phyloP scores from a whole-genome alignment of 2,797 vertebrate genomes.

The Zalophus californianus region DNA sequence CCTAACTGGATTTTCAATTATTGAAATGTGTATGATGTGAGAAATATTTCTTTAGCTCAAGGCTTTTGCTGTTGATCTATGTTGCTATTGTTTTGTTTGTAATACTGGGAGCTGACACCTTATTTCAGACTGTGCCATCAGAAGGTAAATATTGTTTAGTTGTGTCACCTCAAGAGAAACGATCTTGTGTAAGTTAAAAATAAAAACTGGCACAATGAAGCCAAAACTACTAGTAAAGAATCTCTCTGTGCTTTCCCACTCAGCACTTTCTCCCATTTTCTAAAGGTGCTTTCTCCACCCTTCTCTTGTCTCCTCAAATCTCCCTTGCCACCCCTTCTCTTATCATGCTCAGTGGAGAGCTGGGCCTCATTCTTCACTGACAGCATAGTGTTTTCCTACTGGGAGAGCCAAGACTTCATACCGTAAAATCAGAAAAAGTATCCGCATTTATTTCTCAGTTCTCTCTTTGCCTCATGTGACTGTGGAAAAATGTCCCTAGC shows the following conservation, averaged over 20 bases:
- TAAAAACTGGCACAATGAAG: neutral
- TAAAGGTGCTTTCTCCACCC: neutral
- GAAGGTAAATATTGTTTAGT: conserved; percentile 34
- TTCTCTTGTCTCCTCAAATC: neutral
- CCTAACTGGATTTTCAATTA: neutral
- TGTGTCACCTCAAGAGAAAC: neutral
- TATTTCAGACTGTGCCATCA: neutral
- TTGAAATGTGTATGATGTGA: neutral
- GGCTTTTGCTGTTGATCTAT: conserved; percentile 4
- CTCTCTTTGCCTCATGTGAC: neutral
- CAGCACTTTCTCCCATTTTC: neutral
- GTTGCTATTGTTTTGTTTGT: conserved; percentile 23
- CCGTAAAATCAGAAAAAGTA: neutral
- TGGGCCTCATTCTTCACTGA: neutral
- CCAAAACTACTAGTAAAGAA: neutral
- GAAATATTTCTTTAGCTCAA: neutral
- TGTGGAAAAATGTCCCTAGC: neutral
- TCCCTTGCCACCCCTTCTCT: neutral
- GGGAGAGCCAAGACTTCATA: neutral
- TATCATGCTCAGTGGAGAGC: neutral
- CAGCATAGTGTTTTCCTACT: neutral
- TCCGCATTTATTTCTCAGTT: neutral
- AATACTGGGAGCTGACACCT: neutral
- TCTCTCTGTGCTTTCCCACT: neutral
- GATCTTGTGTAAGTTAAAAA: neutral